phyloP scores from a whole-genome alignment of 2,888 invertebrate species.

The Meghimatium bilineatum region DNA sequence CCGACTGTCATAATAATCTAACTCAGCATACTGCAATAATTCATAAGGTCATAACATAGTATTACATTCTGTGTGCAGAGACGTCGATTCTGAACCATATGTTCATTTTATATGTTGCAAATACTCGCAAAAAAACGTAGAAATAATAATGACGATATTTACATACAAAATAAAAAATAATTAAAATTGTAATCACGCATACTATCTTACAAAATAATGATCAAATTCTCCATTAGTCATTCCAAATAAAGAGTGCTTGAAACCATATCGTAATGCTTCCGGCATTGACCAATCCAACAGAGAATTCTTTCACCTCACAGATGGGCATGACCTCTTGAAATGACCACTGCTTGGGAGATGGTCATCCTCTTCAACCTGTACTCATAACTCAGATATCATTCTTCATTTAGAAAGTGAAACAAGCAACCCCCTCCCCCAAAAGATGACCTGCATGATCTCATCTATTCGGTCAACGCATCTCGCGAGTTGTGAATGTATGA shows the following conservation, averaged over 20 bases:
- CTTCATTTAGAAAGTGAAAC: not conserved
- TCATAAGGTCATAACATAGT: too few relatives aligned
- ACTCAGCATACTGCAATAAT: too few relatives aligned
- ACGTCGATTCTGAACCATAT: too few relatives aligned
- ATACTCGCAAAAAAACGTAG: too few relatives aligned
- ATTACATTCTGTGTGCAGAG: too few relatives aligned
- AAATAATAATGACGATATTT: not conserved
- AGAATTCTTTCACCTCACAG: not conserved
- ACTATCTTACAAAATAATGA: not conserved
- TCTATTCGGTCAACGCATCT: not conserved
- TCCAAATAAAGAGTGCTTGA: not conserved
- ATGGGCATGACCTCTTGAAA: constrained; percentile 15
- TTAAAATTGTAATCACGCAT: not conserved
- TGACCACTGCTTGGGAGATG: constrained; percentile 1
- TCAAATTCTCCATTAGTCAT: not conserved
- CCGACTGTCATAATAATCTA: too few relatives aligned
- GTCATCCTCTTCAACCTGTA: constrained; percentile 7
- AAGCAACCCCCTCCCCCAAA: not conserved
- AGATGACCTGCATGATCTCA: not conserved
- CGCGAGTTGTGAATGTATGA: too few relatives aligned
- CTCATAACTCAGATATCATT: constrained; percentile 11
- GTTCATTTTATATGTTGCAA: too few relatives aligned
- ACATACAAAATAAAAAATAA: not conserved
- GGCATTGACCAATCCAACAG: not conserved
- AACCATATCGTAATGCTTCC: not conserved